These are phyloP conservation scores for Drosophila ironensis DNA, from an alignment of 1,140 invertebrate genomes.

Conservation along the genomic window DNA sequence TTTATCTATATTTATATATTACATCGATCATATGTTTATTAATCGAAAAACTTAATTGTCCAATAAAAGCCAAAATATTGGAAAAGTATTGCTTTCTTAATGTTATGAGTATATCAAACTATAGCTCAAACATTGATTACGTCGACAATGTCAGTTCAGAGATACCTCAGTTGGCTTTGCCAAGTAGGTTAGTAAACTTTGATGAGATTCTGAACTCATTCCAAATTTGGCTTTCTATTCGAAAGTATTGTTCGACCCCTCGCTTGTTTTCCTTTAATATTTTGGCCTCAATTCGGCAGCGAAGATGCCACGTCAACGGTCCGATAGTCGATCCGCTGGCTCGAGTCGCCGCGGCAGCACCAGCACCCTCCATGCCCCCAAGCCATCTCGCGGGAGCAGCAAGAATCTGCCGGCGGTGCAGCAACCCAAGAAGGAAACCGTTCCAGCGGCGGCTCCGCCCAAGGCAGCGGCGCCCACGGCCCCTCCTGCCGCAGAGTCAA, in stretches of 20 bases:
- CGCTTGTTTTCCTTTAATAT: conserved; percentile 1
- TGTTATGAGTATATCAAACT: too few relatives aligned
- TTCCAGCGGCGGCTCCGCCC: not conserved
- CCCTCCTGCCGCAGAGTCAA: conserved; percentile 7
- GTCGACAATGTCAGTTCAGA: too few relatives aligned
- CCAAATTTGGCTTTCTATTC: conserved; percentile 46
- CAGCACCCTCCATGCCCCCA: conserved; percentile 4
- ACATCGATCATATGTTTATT: too few relatives aligned
- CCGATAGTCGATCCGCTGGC: conserved; percentile 24
- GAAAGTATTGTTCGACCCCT: too few relatives aligned
- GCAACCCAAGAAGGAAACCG: conserved; percentile 30
- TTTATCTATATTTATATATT: too few relatives aligned
- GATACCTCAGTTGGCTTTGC: too few relatives aligned
- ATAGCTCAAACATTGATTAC: too few relatives aligned
- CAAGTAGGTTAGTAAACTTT: too few relatives aligned
- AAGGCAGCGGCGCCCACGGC: not conserved
- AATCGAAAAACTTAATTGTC: too few relatives aligned
- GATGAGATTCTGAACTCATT: conserved; percentile 15
- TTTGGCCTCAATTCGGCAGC: not conserved
- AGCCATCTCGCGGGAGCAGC: not conserved
- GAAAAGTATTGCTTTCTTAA: too few relatives aligned
- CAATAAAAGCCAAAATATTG: too few relatives aligned
- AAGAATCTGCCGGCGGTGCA: conserved; percentile 44
- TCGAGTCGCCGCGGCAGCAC: conserved; percentile 15
- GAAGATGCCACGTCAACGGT: conserved; percentile 60